Conservation (phyloP, 2,888 invertebrate genomes). For the Drosophila ustulata region DNA sequence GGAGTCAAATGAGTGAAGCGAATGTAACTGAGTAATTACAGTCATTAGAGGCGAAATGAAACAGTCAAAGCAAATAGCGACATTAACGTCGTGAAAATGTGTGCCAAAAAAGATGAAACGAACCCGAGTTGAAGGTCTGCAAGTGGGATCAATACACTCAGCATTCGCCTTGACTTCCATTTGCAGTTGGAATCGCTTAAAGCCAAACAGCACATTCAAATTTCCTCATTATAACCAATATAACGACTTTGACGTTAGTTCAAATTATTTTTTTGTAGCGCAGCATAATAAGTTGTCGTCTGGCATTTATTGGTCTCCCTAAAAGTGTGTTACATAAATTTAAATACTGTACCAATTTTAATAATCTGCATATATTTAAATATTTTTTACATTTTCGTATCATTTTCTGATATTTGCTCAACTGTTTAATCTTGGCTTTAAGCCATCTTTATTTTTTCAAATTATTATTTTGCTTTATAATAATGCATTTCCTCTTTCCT, state of each 20-base stretch:
- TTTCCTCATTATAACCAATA: background rate
- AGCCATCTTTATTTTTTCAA: no score
- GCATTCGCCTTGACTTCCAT: background rate
- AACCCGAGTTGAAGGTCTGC: constrained; percentile 12
- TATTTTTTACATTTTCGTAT: no score
- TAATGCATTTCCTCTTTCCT: no score
- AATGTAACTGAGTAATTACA: constrained; percentile 67
- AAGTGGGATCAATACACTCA: constrained; percentile 1
- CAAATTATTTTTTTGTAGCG: background rate
- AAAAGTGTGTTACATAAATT: background rate
- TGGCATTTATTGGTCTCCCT: background rate
- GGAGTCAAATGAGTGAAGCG: background rate
- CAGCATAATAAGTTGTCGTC: background rate
- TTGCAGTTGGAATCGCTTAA: no score
- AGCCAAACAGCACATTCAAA: background rate
- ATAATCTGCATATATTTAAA: no score
- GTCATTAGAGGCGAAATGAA: constrained; percentile 66
- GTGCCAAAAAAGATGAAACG: constrained; percentile 56
- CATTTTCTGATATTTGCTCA: no score
- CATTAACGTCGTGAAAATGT: constrained; percentile 62
- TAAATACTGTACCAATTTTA: background rate
- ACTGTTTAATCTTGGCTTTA: no score
- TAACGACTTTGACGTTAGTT: background rate
- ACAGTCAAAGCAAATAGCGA: constrained; percentile 69
- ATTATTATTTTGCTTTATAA: no score